Base-by-base conservation (phyloP, 2,888 invertebrate species). In the Dyspetes luteomarginatus region DNA sequence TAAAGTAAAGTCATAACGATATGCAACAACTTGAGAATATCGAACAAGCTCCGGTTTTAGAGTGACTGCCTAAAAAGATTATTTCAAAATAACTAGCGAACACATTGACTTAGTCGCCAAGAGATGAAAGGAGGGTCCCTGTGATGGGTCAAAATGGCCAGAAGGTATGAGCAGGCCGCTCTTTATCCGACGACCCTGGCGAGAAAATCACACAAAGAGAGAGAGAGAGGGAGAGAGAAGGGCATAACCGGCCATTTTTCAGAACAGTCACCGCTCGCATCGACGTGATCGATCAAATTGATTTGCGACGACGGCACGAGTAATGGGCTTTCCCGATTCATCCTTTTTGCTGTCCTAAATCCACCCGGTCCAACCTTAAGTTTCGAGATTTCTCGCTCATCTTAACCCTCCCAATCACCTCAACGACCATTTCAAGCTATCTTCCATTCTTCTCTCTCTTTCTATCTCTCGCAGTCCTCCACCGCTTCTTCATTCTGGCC, bases 241-340 rank as follows among this genome's bases (percentile, higher is more conserved):
- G 19, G 50, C 67, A 36, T 36, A 28, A 52, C 52, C 48, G 22
- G 67, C 67, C 52, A 64, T 64, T 48, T 64, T 64, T 48, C 64
- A 64, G 28, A 24, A 64, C 64, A 48, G 48, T 28, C 64, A n/a
- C 36, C 17, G 30, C 30, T 17, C 52, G 41, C 28, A 24, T 36
- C 52, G 67, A 52, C 22, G 67, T 52, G 67, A 67, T 67, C 67
- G 52, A 52, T 67, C 67, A 67, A 67, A 67, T 67, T 67, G 67
- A 67, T 67, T 67, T 67, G 67, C 22, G 67, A 52, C 52, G 36
- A 52, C 67, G 36, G 30, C 67, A 30, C n/a, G 67, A 67, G 67
- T 52, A 36, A 67, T 52, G 52, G 22, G 36, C 67, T 52, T 48
- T 28, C 22, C n/a, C 50, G 36, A 67, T 52, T 28, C 30, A 52